These are phyloP conservation scores for Netta rufina DNA, from an alignment of 2,797 vertebrate species.

Conservation along the genomic window DNA sequence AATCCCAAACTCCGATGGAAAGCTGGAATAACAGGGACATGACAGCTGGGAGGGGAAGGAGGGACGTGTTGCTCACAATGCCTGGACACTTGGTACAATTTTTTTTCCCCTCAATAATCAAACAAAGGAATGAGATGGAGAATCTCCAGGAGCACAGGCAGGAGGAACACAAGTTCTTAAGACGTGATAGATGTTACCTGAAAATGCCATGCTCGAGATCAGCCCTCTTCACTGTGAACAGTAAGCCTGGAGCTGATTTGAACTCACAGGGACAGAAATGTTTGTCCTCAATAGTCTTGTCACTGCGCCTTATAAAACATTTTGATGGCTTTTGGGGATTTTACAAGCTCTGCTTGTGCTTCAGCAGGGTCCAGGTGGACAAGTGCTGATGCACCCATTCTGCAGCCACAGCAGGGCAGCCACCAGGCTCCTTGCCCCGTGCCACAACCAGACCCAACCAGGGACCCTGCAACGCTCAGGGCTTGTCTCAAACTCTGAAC, in stretches of 20 bases:
- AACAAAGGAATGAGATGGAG: not conserved
- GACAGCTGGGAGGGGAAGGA: not conserved
- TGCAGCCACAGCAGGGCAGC: not conserved
- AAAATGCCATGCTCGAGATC: not conserved
- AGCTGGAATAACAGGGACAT: not conserved
- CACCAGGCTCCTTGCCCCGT: rapidly evolving
- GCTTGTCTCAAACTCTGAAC: not conserved
- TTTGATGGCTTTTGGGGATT: not conserved
- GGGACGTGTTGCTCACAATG: not conserved
- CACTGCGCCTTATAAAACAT: rapidly evolving
- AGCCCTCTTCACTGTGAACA: not conserved
- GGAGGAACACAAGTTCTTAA: not conserved
- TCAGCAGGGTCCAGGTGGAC: not conserved
- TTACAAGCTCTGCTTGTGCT: not conserved
- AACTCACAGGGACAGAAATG: not conserved
- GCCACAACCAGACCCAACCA: not conserved
- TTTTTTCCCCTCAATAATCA: not conserved
- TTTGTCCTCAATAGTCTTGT: not conserved
- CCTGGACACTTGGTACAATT: not conserved
- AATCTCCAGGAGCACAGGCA: not conserved
- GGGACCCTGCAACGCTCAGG: not conserved
- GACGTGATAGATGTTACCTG: not conserved
- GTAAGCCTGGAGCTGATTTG: not conserved
- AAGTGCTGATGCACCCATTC: not conserved
- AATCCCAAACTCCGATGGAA: not conserved